Conservation (phyloP, 2,113 vertebrate genomes). For the Nibea albiflora region DNA sequence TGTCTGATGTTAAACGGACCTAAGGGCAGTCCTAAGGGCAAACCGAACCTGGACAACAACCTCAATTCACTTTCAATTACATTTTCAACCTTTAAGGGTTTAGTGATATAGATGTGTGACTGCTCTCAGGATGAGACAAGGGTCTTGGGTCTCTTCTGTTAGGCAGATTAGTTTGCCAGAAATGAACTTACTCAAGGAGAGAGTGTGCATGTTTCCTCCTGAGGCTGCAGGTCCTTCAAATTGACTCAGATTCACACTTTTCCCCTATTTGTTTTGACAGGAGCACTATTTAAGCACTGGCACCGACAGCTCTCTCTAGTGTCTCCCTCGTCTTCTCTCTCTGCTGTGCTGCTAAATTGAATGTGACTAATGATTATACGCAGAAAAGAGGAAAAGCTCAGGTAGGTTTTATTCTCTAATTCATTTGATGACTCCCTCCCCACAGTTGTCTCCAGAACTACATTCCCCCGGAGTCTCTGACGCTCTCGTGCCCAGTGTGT, state of each 20-base stretch:
- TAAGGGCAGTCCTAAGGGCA: neutral
- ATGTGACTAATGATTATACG: neutral
- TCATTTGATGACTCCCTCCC: slow-evolving; percentile 9
- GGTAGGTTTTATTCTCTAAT: neutral
- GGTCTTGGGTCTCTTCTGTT: slow-evolving; percentile 12
- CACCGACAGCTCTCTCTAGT: slow-evolving; percentile 22
- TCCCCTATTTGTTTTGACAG: slow-evolving; percentile 45
- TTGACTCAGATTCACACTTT: slow-evolving; percentile 34
- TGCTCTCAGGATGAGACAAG: neutral
- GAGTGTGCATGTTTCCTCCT: slow-evolving; percentile 4
- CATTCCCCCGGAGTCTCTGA: slow-evolving; percentile 93
- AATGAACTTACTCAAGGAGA: slow-evolving; percentile 4
- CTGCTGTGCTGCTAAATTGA: neutral
- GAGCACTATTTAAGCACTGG: slow-evolving; percentile 19
- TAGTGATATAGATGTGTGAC: neutral
- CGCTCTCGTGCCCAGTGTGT: slow-evolving; percentile 93
- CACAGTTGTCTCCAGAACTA: slow-evolving; percentile 93
- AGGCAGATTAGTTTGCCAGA: slow-evolving; percentile 4
- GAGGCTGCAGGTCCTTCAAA: slow-evolving; percentile 10
- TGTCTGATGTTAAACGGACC: slow-evolving; percentile 18
- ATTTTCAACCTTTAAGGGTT: neutral
- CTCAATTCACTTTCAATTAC: too few species aligned
- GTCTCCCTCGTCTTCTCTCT: slow-evolving; percentile 5
- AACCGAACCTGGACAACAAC: slow-evolving; percentile 12
- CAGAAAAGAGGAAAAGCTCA: neutral